Conservation (phyloP, 37 sponge, comb jelly and placozoan species). For the Diacarnus erythraeanus region DNA sequence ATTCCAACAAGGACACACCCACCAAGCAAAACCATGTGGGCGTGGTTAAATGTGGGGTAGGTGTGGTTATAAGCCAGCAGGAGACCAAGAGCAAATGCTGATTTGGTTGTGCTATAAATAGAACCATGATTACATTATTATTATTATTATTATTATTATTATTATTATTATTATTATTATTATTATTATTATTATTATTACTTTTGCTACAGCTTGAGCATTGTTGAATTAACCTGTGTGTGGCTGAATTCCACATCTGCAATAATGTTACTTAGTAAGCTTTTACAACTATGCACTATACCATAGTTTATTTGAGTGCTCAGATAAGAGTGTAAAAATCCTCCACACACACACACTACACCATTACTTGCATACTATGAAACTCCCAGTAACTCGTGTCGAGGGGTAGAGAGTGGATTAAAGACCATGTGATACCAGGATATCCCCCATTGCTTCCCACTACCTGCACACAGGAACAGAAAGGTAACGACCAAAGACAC, state of each 20-base stretch:
- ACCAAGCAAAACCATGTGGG: constrained; percentile 18
- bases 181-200: too few relatives aligned
- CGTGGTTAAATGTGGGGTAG: constrained; percentile 2
- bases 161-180: too few relatives aligned
- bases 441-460: constrained; percentile 61
- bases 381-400: constrained; percentile 30
- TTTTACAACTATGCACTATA: too few relatives aligned
- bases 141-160: too few relatives aligned
- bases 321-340: too few relatives aligned
- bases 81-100: constrained; percentile 16
- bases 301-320: too few relatives aligned
- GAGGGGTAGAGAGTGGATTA: constrained; percentile 5
- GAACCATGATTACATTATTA: neutral
- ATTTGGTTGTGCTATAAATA: constrained; percentile 28
- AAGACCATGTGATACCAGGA: constrained; percentile 22
- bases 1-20: constrained; percentile 10
- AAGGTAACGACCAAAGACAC: neutral
- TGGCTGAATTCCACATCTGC: too few relatives aligned
- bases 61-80: constrained; percentile 27
- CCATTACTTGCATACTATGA: constrained; percentile 60
- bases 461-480: constrained; percentile 25
- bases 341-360: too few relatives aligned
- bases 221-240: too few relatives aligned
- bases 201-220: too few relatives aligned
- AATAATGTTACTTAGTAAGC: too few relatives aligned